phyloP scores from a whole-genome alignment of 1,140 invertebrate species.

The Palaemon carinicauda region DNA sequence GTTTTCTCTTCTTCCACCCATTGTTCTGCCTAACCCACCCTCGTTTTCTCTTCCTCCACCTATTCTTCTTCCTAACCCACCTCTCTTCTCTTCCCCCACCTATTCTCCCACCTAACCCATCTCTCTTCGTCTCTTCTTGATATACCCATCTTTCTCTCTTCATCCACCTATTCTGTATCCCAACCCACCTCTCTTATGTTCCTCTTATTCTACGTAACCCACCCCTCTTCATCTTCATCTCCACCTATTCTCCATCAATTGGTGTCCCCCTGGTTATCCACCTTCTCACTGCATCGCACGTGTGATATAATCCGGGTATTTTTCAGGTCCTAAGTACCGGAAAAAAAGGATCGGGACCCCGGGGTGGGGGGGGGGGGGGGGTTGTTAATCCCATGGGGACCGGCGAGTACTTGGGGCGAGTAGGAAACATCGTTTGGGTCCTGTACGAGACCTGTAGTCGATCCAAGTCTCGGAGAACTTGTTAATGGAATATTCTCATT shows the following conservation, averaged over 20 bases:
- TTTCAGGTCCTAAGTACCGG: constrained; percentile 15
- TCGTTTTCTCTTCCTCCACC: not conserved
- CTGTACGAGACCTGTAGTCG: too few species aligned
- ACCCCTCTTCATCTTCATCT: not conserved
- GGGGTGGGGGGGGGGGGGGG: not conserved
- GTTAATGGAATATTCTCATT: too few species aligned
- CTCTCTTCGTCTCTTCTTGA: not conserved
- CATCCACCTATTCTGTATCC: too few species aligned
- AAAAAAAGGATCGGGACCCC: not conserved
- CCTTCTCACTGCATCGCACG: not conserved
- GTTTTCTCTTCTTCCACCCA: too few species aligned
- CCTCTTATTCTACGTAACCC: too few species aligned
- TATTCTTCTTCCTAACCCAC: not conserved
- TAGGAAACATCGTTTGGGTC: too few species aligned
- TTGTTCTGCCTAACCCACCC: too few species aligned
- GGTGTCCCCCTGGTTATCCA: not conserved
- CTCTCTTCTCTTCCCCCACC: too few species aligned
- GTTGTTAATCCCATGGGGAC: not conserved
- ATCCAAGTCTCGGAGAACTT: too few species aligned
- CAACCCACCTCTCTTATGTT: too few species aligned
- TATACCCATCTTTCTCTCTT: too few species aligned
- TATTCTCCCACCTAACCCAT: not conserved
- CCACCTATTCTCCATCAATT: not conserved
- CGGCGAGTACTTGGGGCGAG: too few species aligned
- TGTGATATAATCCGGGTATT: constrained; percentile 12